Percentiles rank a stretch among this genome's conserved stretches.
Evolutionary conservation across 2,888 invertebrate species (phyloP).

Genomic region (Cephus rjabovi): DNA sequence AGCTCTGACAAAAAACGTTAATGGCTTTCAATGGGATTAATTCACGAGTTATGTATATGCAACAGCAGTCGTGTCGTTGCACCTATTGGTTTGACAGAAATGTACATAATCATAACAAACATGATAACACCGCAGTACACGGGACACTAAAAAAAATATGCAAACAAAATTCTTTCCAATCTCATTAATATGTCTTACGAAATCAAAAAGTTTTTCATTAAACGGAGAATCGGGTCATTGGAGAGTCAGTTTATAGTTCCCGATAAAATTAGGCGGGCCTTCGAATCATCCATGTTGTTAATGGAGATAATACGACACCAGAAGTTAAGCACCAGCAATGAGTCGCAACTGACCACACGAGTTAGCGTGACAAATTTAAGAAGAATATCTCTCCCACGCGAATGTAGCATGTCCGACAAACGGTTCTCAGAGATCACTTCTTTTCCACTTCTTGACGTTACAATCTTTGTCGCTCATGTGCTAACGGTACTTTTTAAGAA

Average conservation of each 20-base stretch:
- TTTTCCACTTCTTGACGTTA: not conserved
- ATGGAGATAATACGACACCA: not conserved
- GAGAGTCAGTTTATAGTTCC: not conserved
- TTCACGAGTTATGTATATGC: slow-evolving; percentile 28
- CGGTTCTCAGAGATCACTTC: not conserved
- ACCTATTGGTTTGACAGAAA: not conserved
- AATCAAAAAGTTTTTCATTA: not conserved
- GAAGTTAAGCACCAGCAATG: not conserved
- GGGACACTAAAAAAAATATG: not conserved
- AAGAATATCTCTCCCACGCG: not conserved
- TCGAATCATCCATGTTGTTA: not conserved
- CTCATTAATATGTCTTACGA: not conserved
- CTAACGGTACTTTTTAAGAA: not conserved
- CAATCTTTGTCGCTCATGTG: not conserved
- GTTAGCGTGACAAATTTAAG: not conserved
- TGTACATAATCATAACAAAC: not conserved
- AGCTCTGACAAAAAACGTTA: slow-evolving; percentile 45
- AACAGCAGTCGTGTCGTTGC: not conserved
- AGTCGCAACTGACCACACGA: not conserved
- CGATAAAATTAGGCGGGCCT: not conserved
- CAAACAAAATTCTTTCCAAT: not conserved
- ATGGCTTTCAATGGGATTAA: slow-evolving; percentile 52
- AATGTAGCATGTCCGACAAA: not conserved
- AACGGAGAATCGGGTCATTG: not conserved
- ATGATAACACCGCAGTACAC: not conserved